These are phyloP conservation scores for Todiramphus chloris DNA, from an alignment of 2,113 vertebrate genomes.

Conservation along the genomic window DNA sequence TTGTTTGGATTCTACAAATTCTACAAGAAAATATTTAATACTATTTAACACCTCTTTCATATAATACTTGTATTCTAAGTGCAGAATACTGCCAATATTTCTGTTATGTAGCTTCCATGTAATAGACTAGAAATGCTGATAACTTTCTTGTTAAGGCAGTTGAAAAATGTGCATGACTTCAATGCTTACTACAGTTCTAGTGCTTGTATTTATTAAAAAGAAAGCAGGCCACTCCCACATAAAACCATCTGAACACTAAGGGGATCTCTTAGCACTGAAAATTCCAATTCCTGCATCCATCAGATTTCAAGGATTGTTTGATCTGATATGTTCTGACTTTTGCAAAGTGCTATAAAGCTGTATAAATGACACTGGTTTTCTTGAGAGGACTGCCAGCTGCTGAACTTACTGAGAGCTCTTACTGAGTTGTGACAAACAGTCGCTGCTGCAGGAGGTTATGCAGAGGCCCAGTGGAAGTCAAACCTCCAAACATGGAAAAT, in stretches of 20 bases:
- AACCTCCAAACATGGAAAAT: neutral
- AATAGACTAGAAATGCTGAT: neutral
- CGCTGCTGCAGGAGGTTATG: neutral
- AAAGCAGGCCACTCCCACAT: neutral
- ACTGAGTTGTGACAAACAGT: neutral
- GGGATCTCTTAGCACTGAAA: neutral
- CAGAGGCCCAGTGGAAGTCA: neutral
- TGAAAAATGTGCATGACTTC: neutral
- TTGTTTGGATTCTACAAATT: neutral
- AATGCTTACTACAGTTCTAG: neutral
- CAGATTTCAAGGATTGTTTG: neutral
- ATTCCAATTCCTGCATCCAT: neutral
- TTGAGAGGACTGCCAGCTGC: neutral
- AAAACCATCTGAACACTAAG: neutral
- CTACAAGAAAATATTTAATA: neutral
- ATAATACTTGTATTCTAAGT: neutral
- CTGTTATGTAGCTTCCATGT: neutral
- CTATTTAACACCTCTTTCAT: neutral
- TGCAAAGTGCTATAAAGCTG: neutral
- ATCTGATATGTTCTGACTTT: accelerated
- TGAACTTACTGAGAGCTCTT: neutral
- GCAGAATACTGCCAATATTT: neutral
- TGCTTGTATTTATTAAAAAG: neutral
- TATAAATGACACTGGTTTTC: accelerated
- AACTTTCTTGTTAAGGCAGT: neutral